Percentiles rank a stretch among this genome's conserved stretches.
Evolutionary conservation across 2,113 vertebrate species (phyloP).

Genomic region (Cynocephalus volans): DNA sequence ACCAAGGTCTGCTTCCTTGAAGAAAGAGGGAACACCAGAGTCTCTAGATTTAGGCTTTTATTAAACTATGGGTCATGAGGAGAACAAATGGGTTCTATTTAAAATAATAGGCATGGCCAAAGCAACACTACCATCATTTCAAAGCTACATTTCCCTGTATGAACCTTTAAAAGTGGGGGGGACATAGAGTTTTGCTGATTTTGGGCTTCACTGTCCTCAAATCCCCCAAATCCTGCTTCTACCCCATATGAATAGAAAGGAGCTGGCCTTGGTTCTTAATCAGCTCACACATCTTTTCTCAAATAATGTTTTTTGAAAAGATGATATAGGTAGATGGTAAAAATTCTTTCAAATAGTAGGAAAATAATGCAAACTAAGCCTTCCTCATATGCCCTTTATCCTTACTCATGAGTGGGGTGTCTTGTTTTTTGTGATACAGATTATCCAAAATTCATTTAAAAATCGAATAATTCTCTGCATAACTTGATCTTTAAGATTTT

Average conservation of each 20-base stretch:
- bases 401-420: not conserved
- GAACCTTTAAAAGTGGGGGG: not conserved
- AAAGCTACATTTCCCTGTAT: not conserved
- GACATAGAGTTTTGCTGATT: not conserved
- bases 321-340: not conserved
- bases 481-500: not conserved
- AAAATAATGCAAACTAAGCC: slow-evolving; percentile 28
- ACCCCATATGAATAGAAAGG: not conserved
- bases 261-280: not conserved
- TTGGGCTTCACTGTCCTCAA: not conserved
- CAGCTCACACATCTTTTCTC: not conserved
- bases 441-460: not conserved
- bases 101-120: not conserved
- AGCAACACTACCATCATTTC: not conserved
- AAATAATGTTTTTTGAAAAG: not conserved
- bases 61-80: not conserved
- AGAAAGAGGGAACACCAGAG: not conserved
- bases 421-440: slow-evolving; percentile 37
- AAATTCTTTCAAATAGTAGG: not conserved
- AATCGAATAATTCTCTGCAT: not conserved
- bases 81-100: not conserved
- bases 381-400: not conserved
- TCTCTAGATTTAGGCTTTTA: slow-evolving; percentile 13
- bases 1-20: not conserved
- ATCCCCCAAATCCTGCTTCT: not conserved